Percentiles rank a stretch among this genome's conserved stretches.
Evolutionary conservation across 2,888 invertebrate species (phyloP).

Genomic region (Corbicula japonica): DNA sequence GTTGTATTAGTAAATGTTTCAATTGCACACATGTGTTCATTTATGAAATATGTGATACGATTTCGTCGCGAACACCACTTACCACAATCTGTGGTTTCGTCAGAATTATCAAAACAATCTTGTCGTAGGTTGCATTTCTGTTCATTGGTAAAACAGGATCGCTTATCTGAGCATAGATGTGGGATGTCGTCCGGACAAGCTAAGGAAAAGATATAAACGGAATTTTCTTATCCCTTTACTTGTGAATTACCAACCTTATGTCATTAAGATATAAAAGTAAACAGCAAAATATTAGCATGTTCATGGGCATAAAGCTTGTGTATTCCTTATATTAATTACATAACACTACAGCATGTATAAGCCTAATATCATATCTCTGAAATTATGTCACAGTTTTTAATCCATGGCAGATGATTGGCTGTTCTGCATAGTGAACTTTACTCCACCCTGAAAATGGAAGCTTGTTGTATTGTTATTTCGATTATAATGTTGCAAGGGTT

Average conservation of each 20-base stretch:
- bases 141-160: conserved; percentile 43
- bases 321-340: neutral
- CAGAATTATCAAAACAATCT: conserved; percentile 50
- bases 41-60: too few species aligned
- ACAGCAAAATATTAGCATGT: neutral
- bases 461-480: too few species aligned
- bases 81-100: conserved; percentile 50
- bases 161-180: conserved; percentile 38
- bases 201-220: too few species aligned
- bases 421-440: too few species aligned
- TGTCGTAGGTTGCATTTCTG: conserved; percentile 39
- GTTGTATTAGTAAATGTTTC: too few species aligned
- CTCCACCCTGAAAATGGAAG: too few species aligned
- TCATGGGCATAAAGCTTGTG: neutral
- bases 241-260: neutral
- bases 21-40: too few species aligned
- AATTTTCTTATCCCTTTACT: neutral
- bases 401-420: too few species aligned
- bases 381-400: neutral
- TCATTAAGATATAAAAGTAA: neutral
- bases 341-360: neutral
- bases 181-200: conserved; percentile 50
- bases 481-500: too few species aligned
- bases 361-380: neutral
- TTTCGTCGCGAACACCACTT: too few species aligned